phyloP scores from a whole-genome alignment of 92 coral and sea anemone species.

The Scolanthus callimorphus region DNA sequence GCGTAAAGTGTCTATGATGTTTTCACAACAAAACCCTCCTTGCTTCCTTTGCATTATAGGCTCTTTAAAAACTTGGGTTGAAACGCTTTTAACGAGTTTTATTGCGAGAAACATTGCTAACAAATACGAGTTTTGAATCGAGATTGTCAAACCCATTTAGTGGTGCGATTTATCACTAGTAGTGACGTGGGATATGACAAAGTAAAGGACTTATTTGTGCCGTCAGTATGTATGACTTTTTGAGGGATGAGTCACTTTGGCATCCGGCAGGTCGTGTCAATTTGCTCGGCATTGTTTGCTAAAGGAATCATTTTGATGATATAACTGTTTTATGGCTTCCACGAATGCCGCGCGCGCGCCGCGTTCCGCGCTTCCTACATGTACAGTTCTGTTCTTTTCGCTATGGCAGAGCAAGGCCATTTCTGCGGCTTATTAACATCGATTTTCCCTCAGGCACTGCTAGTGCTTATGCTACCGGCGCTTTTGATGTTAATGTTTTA shows the following conservation, averaged over 20 bases:
- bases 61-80: background rate
- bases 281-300: background rate
- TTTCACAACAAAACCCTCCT: conserved; percentile 18
- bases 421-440: conserved; percentile 5
- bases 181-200: too few relatives aligned
- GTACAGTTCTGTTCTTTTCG: conserved; percentile 55
- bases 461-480: conserved; percentile 48
- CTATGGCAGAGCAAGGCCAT: too few relatives aligned
- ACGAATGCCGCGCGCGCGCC: conserved; percentile 16
- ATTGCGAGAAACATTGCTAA: background rate
- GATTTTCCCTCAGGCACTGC: conserved; percentile 23
- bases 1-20: conserved; percentile 30
- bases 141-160: too few relatives aligned
- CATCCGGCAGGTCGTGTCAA: background rate
- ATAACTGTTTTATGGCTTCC: background rate
- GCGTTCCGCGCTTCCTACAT: conserved; percentile 23
- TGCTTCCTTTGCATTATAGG: conserved; percentile 9
- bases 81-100: background rate
- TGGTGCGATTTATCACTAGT: too few relatives aligned
- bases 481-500: conserved; percentile 94
- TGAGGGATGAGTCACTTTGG: background rate
- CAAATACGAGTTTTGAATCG: too few relatives aligned
- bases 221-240: too few relatives aligned
- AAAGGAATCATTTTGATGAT: background rate
- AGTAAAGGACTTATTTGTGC: too few relatives aligned